A percentile compares a stretch with the other conserved stretches of the same genome.
These are phyloP conservation scores for Megastigmus dorsalis DNA, from an alignment of 2,888 invertebrate species.

Conservation along the genomic window DNA sequence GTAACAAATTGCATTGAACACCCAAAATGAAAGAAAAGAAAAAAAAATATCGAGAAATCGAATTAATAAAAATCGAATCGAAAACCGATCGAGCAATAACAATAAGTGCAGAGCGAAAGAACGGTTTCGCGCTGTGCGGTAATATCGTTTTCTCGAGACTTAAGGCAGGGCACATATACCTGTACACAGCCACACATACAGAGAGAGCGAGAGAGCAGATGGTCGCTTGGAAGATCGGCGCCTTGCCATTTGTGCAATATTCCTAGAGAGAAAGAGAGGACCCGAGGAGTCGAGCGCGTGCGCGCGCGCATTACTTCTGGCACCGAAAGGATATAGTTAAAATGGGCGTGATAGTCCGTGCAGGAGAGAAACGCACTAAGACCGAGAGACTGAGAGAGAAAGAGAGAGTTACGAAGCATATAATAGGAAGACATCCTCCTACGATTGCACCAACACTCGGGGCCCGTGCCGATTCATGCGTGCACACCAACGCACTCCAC, in stretches of 20 bases:
- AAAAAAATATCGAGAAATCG: too few species aligned
- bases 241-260: neutral
- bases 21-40: too few species aligned
- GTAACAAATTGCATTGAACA: too few species aligned
- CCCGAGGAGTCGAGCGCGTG: neutral
- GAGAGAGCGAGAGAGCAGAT: too few species aligned
- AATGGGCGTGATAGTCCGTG: slow-evolving; percentile 61
- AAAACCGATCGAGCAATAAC: too few species aligned
- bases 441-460: slow-evolving; percentile 60
- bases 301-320: slow-evolving; percentile 41
- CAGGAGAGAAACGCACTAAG: slow-evolving; percentile 30
- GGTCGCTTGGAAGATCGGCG: neutral
- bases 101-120: too few species aligned
- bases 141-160: too few species aligned
- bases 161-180: too few species aligned
- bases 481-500: slow-evolving; percentile 56
- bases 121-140: too few species aligned
- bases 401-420: slow-evolving; percentile 53
- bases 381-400: slow-evolving; percentile 43
- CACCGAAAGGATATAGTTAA: slow-evolving; percentile 59
- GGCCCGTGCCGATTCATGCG: slow-evolving; percentile 55
- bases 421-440: slow-evolving; percentile 64
- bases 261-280: slow-evolving; percentile 20
- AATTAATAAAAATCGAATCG: too few species aligned
- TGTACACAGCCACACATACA: too few species aligned